phyloP scores from a whole-genome alignment of 2,113 vertebrate species.

The Tachycineta bicolor region DNA sequence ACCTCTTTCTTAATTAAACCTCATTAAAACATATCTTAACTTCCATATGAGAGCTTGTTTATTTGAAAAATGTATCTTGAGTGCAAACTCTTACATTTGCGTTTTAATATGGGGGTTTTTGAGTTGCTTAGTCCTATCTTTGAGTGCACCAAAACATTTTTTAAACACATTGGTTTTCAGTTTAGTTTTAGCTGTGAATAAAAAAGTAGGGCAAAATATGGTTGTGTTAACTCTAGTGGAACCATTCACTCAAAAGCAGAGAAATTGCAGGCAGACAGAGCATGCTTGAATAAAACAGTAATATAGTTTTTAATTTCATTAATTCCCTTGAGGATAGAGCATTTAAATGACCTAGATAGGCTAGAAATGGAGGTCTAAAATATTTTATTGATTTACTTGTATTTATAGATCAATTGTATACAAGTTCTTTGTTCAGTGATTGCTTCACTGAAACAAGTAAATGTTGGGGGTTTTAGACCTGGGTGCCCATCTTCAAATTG shows the following conservation, averaged over 20 bases:
- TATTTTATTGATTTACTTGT: slow-evolving; percentile 63
- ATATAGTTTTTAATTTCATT: slow-evolving; percentile 45
- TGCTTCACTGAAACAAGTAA: neutral
- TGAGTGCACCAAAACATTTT: neutral
- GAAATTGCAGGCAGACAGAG: neutral
- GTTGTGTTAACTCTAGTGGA: neutral
- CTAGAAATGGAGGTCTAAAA: slow-evolving; percentile 41
- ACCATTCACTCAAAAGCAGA: neutral
- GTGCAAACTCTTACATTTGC: neutral
- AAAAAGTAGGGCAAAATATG: neutral
- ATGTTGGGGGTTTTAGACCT: neutral
- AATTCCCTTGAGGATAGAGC: neutral
- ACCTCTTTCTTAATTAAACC: neutral
- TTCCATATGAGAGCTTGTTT: neutral
- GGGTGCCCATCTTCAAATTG: neutral
- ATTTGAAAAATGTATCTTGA: neutral
- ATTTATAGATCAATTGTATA: slow-evolving; percentile 40
- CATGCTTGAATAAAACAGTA: slow-evolving; percentile 18
- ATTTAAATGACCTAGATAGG: slow-evolving; percentile 29
- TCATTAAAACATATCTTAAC: neutral
- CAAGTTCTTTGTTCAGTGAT: slow-evolving; percentile 11
- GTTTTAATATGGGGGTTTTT: neutral
- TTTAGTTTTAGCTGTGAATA: neutral
- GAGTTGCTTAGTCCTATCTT: neutral
- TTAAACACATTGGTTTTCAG: neutral